Conservation (phyloP, 2,888 invertebrate species). For the Xestia rhomboidea region DNA sequence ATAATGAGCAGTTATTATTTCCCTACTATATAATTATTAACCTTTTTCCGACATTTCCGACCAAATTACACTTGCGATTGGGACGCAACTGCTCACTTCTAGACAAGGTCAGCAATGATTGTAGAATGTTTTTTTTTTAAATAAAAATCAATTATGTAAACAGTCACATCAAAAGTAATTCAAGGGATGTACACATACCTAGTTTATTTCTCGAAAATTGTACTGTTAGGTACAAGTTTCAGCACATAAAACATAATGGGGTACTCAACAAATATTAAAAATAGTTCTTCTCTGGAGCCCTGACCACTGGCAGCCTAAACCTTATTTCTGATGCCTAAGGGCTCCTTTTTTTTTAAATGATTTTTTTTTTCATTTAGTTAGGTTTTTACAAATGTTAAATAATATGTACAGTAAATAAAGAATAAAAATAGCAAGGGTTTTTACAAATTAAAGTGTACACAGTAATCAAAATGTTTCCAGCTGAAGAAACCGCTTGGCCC, state of each 20-base stretch:
- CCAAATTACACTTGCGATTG: constrained; percentile 76
- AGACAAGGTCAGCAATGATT: constrained; percentile 25
- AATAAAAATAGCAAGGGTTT: neutral
- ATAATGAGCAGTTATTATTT: constrained; percentile 86
- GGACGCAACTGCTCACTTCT: constrained; percentile 64
- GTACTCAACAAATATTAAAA: too few relatives aligned
- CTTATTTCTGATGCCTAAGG: too few relatives aligned
- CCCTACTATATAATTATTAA: constrained; percentile 85
- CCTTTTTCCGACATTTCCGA: constrained; percentile 84
- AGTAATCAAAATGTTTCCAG: too few relatives aligned
- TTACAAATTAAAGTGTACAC: neutral
- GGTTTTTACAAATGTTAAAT: neutral
- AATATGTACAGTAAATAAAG: neutral
- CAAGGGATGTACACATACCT: neutral
- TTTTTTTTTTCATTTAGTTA: neutral
- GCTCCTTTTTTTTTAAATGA: too few relatives aligned
- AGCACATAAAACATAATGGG: neutral
- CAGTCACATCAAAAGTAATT: neutral
- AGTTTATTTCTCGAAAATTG: neutral
- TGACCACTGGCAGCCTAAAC: neutral
- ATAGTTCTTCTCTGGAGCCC: neutral
- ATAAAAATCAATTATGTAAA: neutral
- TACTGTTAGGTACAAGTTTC: neutral
- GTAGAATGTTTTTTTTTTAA: neutral
- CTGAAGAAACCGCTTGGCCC: neutral